A percentile compares a stretch with the other conserved stretches of the same genome.
phyloP scores from a whole-genome alignment of 2,888 invertebrate genomes.

The Rhingia rostrata region DNA sequence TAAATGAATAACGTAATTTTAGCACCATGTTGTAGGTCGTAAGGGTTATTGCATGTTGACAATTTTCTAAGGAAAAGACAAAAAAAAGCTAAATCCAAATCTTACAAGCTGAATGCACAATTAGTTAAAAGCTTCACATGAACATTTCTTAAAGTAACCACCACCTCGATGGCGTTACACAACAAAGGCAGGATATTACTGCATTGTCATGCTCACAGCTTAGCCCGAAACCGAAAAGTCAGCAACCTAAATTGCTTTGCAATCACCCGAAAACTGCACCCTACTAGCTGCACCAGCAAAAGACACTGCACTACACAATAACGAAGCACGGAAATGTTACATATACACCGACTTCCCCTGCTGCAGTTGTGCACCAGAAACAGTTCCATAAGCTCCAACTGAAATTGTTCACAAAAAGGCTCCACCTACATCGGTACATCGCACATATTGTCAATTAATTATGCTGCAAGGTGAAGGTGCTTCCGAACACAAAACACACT shows the following conservation, averaged over 20 bases:
- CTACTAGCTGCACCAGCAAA: slow-evolving; percentile 9
- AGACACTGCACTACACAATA: slow-evolving; percentile 12
- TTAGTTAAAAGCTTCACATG: slow-evolving; percentile 39
- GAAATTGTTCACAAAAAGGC: slow-evolving; percentile 22
- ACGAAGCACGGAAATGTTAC: slow-evolving; percentile 25
- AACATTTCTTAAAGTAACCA: slow-evolving; percentile 19
- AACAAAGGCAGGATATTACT: slow-evolving; percentile 60
- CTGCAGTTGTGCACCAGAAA: background rate
- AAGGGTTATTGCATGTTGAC: slow-evolving; percentile 8
- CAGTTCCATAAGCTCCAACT: slow-evolving; percentile 8
- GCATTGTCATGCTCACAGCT: slow-evolving; percentile 38
- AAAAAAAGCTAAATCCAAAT: background rate
- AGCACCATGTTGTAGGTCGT: too few relatives aligned
- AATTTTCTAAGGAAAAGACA: slow-evolving; percentile 6
- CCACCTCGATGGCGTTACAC: slow-evolving; percentile 23
- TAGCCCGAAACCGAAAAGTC: slow-evolving; percentile 51
- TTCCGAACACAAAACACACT: slow-evolving; percentile 10
- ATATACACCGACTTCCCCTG: background rate
- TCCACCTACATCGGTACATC: slow-evolving; percentile 47
- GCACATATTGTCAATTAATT: slow-evolving; percentile 67
- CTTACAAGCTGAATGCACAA: slow-evolving; percentile 39
- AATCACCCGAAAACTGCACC: slow-evolving; percentile 42
- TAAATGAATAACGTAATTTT: too few relatives aligned
- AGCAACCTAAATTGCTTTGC: slow-evolving; percentile 60
- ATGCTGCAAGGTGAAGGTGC: slow-evolving; percentile 52